A percentile compares a stretch with the other conserved stretches of the same genome.
Conservation (phyloP, 2,113 vertebrate genomes). For the Castor canadensis region DNA sequence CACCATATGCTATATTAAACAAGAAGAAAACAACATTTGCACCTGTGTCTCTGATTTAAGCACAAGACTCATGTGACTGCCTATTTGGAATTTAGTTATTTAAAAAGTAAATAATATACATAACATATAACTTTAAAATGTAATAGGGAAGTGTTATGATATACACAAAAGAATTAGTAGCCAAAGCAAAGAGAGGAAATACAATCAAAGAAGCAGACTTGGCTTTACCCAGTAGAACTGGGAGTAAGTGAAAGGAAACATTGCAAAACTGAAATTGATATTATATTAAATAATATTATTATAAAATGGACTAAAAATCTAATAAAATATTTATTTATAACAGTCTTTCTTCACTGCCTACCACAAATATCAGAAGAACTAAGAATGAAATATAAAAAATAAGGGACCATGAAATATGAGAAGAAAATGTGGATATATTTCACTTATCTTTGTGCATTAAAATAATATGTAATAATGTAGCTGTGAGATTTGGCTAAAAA, state of each 20-base stretch:
- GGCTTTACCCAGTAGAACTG: neutral
- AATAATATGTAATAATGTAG: neutral
- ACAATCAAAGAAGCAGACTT: neutral
- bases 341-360: neutral
- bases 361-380: neutral
- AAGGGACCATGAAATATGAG: neutral
- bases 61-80: neutral
- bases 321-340: neutral
- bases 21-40: neutral
- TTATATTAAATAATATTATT: neutral
- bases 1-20: neutral
- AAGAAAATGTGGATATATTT: neutral
- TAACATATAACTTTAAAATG: neutral
- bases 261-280: neutral
- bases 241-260: neutral
- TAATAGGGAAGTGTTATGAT: neutral
- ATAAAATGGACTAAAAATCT: neutral
- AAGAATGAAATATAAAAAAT: neutral
- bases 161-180: neutral
- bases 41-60: neutral
- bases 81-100: neutral
- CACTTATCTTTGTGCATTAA: neutral
- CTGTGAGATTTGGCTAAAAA: constrained; percentile 16
- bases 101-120: neutral
- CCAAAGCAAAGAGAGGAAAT: neutral